Percentiles rank a stretch among this genome's conserved stretches.
Conservation (phyloP, 2,113 vertebrate genomes). For the Misgurnus mizolepis region DNA sequence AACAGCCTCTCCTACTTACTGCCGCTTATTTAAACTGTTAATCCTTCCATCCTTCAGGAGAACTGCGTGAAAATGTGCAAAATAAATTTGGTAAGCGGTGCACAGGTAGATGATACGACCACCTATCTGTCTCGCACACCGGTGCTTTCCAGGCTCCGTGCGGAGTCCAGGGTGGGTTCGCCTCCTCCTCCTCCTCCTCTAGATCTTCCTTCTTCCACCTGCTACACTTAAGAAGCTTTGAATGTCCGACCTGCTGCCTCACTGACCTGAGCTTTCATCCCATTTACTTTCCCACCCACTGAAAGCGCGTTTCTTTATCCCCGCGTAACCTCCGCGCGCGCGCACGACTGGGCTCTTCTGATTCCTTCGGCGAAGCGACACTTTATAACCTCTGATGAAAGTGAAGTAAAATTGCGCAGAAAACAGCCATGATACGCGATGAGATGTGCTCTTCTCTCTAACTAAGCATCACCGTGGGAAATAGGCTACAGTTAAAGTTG, state of each 20-base stretch:
- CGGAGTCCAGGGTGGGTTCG: constrained; percentile 52
- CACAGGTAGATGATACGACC: constrained; percentile 28
- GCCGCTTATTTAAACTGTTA: constrained; percentile 15
- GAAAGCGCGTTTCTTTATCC: constrained; percentile 18
- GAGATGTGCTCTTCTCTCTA: neutral
- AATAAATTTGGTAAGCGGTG: constrained; percentile 7
- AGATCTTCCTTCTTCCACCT: constrained; percentile 59
- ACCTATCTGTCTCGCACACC: constrained; percentile 9
- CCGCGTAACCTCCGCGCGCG: constrained; percentile 1
- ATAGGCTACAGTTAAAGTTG: constrained; percentile 8
- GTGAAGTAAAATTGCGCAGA: neutral
- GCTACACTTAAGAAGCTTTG: constrained; percentile 76
- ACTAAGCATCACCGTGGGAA: constrained; percentile 13
- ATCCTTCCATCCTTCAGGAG: constrained; percentile 16
- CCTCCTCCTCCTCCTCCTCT: constrained; percentile 45
- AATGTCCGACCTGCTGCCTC: constrained; percentile 71
- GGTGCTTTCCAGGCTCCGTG: constrained; percentile 21
- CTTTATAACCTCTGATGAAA: neutral
- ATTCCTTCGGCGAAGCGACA: neutral
- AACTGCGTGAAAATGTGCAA: neutral
- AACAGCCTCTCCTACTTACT: constrained; percentile 13
- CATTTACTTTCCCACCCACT: constrained; percentile 64
- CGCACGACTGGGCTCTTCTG: neutral
- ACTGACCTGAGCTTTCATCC: constrained; percentile 76
- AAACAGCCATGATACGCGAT: neutral